Conservation (phyloP, 2,888 invertebrate species). For the Prosapia bicincta region DNA sequence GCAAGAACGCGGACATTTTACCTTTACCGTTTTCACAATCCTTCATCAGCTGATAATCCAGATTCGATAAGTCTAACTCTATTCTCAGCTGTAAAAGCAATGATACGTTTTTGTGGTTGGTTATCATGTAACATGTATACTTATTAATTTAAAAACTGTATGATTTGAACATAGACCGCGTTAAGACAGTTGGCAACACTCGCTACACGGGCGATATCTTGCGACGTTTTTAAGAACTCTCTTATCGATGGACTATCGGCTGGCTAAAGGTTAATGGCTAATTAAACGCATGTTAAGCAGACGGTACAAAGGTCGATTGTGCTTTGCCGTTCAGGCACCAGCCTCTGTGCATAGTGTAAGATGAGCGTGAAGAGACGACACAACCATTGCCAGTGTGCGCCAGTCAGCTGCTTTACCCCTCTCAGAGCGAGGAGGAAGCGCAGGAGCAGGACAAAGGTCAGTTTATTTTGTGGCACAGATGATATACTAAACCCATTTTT, state of each 20-base stretch:
- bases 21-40: too few species aligned
- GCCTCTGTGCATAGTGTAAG: not conserved
- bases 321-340: not conserved
- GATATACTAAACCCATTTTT: too few species aligned
- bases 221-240: not conserved
- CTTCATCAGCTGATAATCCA: too few species aligned
- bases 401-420: constrained; percentile 17
- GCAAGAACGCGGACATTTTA: too few species aligned
- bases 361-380: not conserved
- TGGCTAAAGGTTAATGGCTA: not conserved
- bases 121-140: too few species aligned
- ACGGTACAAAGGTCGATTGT: not conserved
- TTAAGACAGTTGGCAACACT: too few species aligned
- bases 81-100: too few species aligned
- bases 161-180: too few species aligned
- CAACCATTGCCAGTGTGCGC: constrained; percentile 16
- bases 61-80: too few species aligned
- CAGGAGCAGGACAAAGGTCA: constrained; percentile 4
- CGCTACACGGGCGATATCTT: not conserved
- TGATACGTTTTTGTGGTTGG: too few species aligned
- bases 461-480: too few species aligned
- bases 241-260: not conserved
- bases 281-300: not conserved
- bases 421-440: not conserved
- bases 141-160: too few species aligned